Base-by-base conservation (phyloP, 2,888 invertebrate species). In the Augochlorella aurata region DNA sequence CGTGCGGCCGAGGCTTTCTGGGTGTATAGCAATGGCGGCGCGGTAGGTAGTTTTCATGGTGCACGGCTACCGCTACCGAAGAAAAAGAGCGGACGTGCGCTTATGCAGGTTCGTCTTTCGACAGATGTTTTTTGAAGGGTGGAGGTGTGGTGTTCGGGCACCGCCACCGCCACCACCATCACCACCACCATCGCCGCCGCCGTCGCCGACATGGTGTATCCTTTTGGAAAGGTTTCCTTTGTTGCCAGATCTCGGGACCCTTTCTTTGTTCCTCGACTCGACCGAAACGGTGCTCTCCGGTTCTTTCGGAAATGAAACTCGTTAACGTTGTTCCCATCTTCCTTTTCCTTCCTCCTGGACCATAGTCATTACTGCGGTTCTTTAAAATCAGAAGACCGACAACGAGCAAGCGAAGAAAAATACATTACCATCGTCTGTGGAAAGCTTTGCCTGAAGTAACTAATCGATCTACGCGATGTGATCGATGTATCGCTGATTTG, bases 41-140 rank as follows among this genome's bases (percentile, higher is more conserved):
- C n/a, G 14, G 67, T 38, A 38, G 44, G 66, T 74, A 81, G 67
- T 81, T 75, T 83, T 80, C 74, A 63, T 63, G 73, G 69, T 24
- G 38, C 61, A 58, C 73, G 73, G 67, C 38, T 58, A 50, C 44
- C 70, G 73, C 24, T 67, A 61, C 66, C 14, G 29, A 63, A 76
- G 61, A 85, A 80, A 83, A 58, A 79, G 74, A 69, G 49, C 69
- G 71, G 76, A 70, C 78, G 70, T 75, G 82, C 47, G 72, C 52
- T 79, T 74, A 74, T 77, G 76, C 77, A 73, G 82, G 85, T 77
- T 75, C 49, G 52, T 72, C 61, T 80, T 66, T 67, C 80, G 86
- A 83, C 88, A 88, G 88, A 88, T 88, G 87, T 88, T 88, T 85
- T 83, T 84, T 72, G 73, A 78, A 63, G 78, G 79, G 78, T 72